Conservation (phyloP, 2,113 vertebrate species). For the Chaenogobius annularis region DNA sequence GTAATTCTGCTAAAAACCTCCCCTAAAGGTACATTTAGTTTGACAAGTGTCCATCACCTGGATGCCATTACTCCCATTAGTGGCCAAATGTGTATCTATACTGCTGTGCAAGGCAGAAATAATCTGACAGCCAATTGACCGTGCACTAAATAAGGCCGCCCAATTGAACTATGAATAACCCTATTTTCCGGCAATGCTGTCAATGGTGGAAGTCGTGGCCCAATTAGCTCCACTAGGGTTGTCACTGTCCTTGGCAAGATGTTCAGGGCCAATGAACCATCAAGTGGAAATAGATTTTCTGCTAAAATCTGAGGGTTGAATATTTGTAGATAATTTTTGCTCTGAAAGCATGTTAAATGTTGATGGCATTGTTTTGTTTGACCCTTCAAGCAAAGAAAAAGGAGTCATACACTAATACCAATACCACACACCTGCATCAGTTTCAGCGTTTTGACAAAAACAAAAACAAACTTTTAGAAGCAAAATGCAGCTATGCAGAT, state of each 20-base stretch:
- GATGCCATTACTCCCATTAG: constrained; percentile 34
- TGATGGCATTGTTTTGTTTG: neutral
- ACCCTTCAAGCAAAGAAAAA: neutral
- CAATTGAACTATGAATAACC: constrained; percentile 43
- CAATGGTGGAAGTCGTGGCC: constrained; percentile 34
- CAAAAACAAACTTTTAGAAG: constrained; percentile 40
- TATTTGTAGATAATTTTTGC: neutral
- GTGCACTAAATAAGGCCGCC: constrained; percentile 38
- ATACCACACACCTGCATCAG: constrained; percentile 8
- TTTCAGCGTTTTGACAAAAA: constrained; percentile 51
- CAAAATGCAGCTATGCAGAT: constrained; percentile 48
- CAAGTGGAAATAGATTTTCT: constrained; percentile 17
- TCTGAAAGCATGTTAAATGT: neutral
- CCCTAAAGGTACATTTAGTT: constrained; percentile 15
- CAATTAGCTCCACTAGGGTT: constrained; percentile 42
- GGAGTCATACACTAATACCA: constrained; percentile 22
- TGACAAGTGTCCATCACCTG: constrained; percentile 44
- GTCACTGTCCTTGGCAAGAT: constrained; percentile 41
- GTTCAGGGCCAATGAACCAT: constrained; percentile 28
- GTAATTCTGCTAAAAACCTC: constrained; percentile 28
- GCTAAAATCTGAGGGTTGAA: neutral
- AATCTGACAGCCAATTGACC: constrained; percentile 49
- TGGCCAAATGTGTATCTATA: constrained; percentile 15
- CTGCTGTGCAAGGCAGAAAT: constrained; percentile 25
- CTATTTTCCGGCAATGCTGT: constrained; percentile 40